A percentile compares a stretch with the other conserved stretches of the same genome.
Evolutionary conservation across 2,888 invertebrate genomes (phyloP).

Genomic region (Plutella xylostella): DNA sequence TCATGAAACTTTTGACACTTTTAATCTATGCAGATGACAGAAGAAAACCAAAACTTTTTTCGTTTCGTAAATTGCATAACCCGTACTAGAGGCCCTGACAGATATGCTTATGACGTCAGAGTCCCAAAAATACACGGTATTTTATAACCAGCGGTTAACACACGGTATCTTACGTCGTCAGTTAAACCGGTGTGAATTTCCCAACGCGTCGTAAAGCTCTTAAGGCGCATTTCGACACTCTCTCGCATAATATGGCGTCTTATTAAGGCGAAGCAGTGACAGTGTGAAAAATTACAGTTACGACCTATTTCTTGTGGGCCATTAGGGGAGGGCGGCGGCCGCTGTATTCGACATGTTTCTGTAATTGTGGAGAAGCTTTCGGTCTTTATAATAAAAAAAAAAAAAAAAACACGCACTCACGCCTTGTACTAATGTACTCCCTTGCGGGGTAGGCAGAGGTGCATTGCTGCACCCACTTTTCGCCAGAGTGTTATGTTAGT

Average conservation of each 20-base stretch:
- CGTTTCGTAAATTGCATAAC: too few relatives aligned
- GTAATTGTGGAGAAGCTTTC: too few relatives aligned
- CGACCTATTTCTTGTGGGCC: constrained; percentile 30
- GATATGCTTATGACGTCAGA: too few relatives aligned
- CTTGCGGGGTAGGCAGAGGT: background rate
- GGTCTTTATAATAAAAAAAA: background rate
- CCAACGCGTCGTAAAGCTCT: background rate
- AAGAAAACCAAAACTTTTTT: too few relatives aligned
- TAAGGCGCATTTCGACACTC: background rate
- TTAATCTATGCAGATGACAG: too few relatives aligned
- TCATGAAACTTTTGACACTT: too few relatives aligned
- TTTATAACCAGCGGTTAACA: too few relatives aligned
- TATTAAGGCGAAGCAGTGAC: constrained; percentile 30
- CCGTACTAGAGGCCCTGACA: too few relatives aligned
- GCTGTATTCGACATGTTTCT: background rate
- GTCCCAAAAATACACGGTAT: too few relatives aligned
- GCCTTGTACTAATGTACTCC: background rate
- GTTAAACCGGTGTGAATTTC: background rate
- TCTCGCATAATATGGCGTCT: constrained; percentile 3
- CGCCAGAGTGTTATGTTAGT: too few relatives aligned
- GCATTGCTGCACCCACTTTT: too few relatives aligned
- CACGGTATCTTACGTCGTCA: too few relatives aligned
- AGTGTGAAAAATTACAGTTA: constrained; percentile 40
- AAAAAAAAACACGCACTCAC: background rate
- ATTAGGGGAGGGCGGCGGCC: constrained; percentile 20